These are phyloP conservation scores for Copidosoma aretas DNA, from an alignment of 2,888 invertebrate genomes.

Conservation along the genomic window DNA sequence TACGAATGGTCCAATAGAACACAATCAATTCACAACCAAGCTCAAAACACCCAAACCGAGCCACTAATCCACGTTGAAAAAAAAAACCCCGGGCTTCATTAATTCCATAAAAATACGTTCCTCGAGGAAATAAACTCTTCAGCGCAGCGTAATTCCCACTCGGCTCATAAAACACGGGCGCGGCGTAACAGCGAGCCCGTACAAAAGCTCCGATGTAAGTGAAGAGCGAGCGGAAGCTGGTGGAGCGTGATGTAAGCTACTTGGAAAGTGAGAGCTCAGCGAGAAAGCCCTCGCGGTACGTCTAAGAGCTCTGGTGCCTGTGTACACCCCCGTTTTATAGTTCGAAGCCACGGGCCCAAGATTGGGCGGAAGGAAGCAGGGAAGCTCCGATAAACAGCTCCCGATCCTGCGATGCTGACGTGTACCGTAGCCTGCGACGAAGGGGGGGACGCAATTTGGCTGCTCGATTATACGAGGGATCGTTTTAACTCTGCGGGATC, in stretches of 20 bases:
- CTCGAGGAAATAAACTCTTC: background rate
- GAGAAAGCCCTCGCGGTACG: constrained; percentile 33
- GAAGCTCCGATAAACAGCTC: constrained; percentile 20
- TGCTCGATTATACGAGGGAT: no score
- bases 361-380: background rate
- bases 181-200: background rate
- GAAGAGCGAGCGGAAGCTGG: background rate
- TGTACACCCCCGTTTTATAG: no score
- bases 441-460: no score
- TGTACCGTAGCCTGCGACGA: no score
- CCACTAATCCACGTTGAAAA: no score
- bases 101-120: background rate
- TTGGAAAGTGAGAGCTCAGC: constrained; percentile 51
- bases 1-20: no score
- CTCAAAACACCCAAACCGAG: no score
- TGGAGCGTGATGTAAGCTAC: constrained; percentile 3
- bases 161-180: background rate
- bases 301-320: constrained; percentile 13
- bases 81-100: background rate
- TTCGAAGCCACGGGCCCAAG: background rate
- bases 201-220: background rate
- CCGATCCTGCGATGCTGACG: constrained; percentile 7
- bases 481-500: no score
- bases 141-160: background rate
- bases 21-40: no score